Percentiles rank a stretch among this genome's conserved stretches.
Conservation (phyloP, 2,113 vertebrate genomes). For the Phylloscopus whistleri region DNA sequence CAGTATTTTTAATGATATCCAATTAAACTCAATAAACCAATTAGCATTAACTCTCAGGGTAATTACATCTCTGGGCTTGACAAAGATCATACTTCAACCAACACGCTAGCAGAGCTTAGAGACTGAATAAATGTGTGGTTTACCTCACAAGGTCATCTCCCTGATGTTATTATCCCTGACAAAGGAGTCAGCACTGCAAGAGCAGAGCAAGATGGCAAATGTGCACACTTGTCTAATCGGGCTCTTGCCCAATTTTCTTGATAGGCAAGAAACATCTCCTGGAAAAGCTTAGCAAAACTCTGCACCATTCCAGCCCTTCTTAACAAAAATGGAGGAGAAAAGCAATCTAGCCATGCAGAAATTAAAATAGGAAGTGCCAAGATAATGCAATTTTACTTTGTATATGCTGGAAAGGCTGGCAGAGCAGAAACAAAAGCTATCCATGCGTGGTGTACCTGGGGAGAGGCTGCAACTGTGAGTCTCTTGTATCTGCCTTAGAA, state of each 20-base stretch:
- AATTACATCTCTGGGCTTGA: slow-evolving; percentile 40
- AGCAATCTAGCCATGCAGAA: slow-evolving; percentile 44
- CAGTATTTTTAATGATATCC: slow-evolving; percentile 41
- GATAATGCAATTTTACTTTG: slow-evolving; percentile 31
- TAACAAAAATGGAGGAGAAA: slow-evolving; percentile 20
- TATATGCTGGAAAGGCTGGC: slow-evolving; percentile 7
- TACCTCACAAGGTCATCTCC: slow-evolving; percentile 26
- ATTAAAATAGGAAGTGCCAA: slow-evolving; percentile 37
- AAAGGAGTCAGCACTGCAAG: neutral
- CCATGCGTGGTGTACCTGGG: neutral
- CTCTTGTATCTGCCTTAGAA: neutral
- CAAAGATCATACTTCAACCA: slow-evolving; percentile 43
- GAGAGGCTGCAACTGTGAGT: neutral
- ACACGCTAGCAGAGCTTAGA: slow-evolving; percentile 4
- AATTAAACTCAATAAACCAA: slow-evolving; percentile 58
- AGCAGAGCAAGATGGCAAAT: slow-evolving; percentile 25
- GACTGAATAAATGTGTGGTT: slow-evolving; percentile 25
- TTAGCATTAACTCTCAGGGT: slow-evolving; percentile 53
- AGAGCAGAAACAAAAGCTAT: slow-evolving; percentile 41
- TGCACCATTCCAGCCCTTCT: neutral
- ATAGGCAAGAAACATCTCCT: neutral
- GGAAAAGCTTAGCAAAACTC: neutral
- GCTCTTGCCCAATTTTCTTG: neutral
- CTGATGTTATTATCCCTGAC: slow-evolving; percentile 27
- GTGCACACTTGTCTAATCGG: neutral